Percentiles rank a stretch among this genome's conserved stretches.
These are phyloP conservation scores for Archips xylosteana DNA, from an alignment of 2,888 invertebrate genomes.

Conservation along the genomic window DNA sequence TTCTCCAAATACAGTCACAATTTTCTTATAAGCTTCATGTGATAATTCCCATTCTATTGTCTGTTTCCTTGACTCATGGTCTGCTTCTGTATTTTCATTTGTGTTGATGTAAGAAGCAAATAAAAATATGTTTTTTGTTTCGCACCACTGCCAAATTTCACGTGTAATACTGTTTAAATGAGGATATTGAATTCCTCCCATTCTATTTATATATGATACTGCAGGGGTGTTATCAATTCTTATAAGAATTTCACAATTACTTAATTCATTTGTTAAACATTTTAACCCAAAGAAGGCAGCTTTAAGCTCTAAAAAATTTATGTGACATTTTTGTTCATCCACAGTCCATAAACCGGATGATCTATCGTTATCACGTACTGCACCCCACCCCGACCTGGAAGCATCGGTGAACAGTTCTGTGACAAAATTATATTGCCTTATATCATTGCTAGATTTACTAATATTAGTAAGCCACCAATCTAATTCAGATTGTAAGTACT, in stretches of 20 bases:
- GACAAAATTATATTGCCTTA: neutral
- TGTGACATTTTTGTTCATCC: neutral
- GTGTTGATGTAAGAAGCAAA: neutral
- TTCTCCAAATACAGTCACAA: neutral
- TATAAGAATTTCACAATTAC: slow-evolving; percentile 1
- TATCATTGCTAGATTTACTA: neutral
- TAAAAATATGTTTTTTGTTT: no score
- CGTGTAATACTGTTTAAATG: no score
- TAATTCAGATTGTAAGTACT: neutral
- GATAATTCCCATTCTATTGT: slow-evolving; percentile 5
- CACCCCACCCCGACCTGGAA: no score
- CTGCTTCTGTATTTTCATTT: neutral
- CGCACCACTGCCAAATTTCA: no score
- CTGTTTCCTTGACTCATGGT: neutral
- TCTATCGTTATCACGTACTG: no score
- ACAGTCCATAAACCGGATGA: no score
- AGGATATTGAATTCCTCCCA: no score
- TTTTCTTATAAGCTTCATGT: neutral
- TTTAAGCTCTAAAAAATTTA: neutral
- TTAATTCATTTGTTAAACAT: neutral
- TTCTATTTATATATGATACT: no score
- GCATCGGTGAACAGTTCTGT: no score
- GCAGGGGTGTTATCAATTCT: neutral
- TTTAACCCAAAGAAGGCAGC: slow-evolving; percentile 8
- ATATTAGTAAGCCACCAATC: neutral